Evolutionary conservation across 2,888 invertebrate species (phyloP), one percentile per base, ranked within the genome.

Genomic region (Colletes collaris): DNA sequence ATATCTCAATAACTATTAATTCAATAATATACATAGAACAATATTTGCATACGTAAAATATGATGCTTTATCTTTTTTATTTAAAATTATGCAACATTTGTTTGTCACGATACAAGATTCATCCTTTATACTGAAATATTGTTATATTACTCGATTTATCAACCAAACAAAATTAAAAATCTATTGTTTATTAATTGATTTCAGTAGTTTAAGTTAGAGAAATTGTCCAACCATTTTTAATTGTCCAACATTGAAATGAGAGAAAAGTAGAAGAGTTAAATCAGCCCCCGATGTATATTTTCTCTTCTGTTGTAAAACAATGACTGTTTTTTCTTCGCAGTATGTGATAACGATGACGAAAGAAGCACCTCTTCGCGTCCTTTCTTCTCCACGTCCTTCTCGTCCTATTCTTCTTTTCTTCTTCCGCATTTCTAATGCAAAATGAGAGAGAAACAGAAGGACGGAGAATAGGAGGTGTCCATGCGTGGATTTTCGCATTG

Each of bases 271-370:
- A 10, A 37, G 3, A n/a, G 44, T 44, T n/a, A 10, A n/a, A 46
- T 40, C 46, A 13, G 7, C 8, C 50, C 10, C 16, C 10, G 11
- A 60, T 13, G 40, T 10, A 13, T 46, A 13, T 50, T 60, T 19
- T 35, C 55, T 50, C 16, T 58, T 76, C n/a, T 52, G 27, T 35
- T 5, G 55, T 16, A 44, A n/a, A 64, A 65, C 64, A 78, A 78
- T 76, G 78, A 55, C 64, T 56, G 55, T 37, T 59, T 52, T 50
- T 72, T 67, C 76, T 60, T 72, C 84, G 86, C 82, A 83, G 86
- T 86, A 88, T 85, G 86, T 87, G 89, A 90, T 90, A 91, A 91
- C 89, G 88, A 90, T 90, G 89, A 91, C 90, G 91, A 90, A 80
- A 81, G 83, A 79, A 81, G 68, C 62, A 49, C 56, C 59, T 59